Evolutionary conservation across 1,140 invertebrate genomes (phyloP).

Genomic region (Megathymus violae): DNA sequence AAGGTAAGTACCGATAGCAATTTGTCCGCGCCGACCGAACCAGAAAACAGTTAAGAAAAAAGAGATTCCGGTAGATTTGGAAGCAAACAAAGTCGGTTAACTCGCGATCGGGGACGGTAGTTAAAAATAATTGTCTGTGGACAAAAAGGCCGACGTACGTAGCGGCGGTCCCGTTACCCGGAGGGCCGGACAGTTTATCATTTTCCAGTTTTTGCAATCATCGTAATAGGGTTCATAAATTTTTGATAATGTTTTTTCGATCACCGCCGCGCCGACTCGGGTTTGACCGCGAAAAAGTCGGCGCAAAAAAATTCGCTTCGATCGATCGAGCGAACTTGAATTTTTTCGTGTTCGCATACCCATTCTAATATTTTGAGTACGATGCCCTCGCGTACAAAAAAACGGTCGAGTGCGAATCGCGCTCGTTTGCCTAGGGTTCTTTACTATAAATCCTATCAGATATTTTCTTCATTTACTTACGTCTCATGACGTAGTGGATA

Average conservation of each 20-base stretch:
- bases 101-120: constrained; percentile 37
- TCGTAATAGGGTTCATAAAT: constrained; percentile 76
- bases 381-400: constrained; percentile 3
- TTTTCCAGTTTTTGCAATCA: constrained; percentile 68
- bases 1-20: background rate
- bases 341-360: constrained; percentile 27
- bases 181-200: constrained; percentile 62
- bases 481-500: no score
- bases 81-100: constrained; percentile 33
- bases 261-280: constrained; percentile 46
- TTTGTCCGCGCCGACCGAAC: constrained; percentile 23
- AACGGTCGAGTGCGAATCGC: background rate
- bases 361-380: constrained; percentile 29
- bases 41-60: constrained; percentile 24
- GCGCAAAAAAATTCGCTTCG: constrained; percentile 26
- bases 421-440: no score
- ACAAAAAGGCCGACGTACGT: constrained; percentile 62
- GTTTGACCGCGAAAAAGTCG: constrained; percentile 43
- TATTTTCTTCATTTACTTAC: no score
- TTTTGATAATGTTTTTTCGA: constrained; percentile 76
- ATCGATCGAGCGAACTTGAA: constrained; percentile 17
- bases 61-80: constrained; percentile 18
- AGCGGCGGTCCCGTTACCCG: constrained; percentile 69
- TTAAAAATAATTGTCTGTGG: constrained; percentile 71
- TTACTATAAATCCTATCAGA: no score